A percentile compares a stretch with the other conserved stretches of the same genome.
phyloP scores from a whole-genome alignment of 2,113 vertebrate species.

The Eulemur macaco region DNA sequence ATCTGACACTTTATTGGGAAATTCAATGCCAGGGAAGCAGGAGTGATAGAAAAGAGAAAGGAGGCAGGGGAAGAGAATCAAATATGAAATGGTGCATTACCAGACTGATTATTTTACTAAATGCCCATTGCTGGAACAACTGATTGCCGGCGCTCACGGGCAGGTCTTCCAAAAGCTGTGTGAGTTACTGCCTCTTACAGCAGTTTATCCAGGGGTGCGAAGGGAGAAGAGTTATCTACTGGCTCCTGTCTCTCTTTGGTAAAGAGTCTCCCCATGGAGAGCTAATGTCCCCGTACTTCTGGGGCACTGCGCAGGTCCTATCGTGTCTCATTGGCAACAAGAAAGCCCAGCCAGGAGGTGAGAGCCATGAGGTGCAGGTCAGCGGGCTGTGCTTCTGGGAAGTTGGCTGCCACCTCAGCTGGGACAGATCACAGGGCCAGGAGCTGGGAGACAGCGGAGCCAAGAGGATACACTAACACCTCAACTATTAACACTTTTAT shows the following conservation, averaged over 20 bases:
- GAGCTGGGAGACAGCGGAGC: not conserved
- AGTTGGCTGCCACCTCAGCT: not conserved
- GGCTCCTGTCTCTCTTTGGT: not conserved
- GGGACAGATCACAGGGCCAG: not conserved
- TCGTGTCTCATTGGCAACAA: not conserved
- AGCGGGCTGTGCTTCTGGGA: not conserved
- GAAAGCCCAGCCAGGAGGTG: not conserved
- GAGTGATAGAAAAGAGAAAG: not conserved
- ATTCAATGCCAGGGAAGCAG: not conserved
- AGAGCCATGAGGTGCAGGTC: not conserved
- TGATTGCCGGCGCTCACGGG: not conserved
- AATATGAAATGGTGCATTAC: not conserved
- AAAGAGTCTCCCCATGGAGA: not conserved
- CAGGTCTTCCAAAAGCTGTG: not conserved
- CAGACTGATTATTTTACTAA: not conserved
- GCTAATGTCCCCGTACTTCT: not conserved
- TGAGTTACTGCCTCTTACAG: not conserved
- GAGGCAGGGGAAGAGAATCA: not conserved
- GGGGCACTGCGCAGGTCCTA: not conserved
- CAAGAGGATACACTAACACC: not conserved
- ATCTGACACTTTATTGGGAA: not conserved
- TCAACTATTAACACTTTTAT: not conserved
- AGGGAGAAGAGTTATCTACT: not conserved
- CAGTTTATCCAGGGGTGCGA: not conserved
- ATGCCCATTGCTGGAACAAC: not conserved